Conservation (phyloP, 2,888 invertebrate genomes). For the Caenorhabditis wallacei region DNA sequence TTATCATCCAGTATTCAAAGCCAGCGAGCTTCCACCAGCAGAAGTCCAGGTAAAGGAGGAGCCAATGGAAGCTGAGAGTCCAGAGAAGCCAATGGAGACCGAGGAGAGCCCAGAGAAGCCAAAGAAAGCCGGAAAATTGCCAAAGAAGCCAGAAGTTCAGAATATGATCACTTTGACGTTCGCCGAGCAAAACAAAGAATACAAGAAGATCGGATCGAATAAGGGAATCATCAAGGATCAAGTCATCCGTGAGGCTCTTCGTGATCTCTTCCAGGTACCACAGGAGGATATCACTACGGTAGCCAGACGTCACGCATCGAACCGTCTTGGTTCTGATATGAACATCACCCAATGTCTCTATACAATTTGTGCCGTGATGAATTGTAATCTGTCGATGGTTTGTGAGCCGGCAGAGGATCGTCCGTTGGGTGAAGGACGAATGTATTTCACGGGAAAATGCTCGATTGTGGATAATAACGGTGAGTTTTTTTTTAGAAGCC, state of each 20-base stretch:
- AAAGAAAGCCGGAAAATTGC: neutral
- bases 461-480: conserved; percentile 40
- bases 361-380: conserved; percentile 19
- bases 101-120: neutral
- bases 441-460: conserved; percentile 38
- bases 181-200: conserved; percentile 43
- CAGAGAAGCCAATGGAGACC: neutral
- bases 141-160: neutral
- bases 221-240: conserved; percentile 35
- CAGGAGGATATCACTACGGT: conserved; percentile 55
- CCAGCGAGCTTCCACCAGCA: conserved; percentile 26
- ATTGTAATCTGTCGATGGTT: conserved; percentile 26
- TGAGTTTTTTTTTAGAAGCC: neutral
- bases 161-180: conserved; percentile 51
- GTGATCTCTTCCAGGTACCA: conserved; percentile 60
- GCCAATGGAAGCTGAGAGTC: neutral
- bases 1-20: conserved; percentile 55
- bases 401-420: conserved; percentile 42
- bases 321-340: conserved; percentile 45
- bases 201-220: conserved; percentile 24
- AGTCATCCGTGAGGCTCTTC: conserved; percentile 65
- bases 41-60: neutral
- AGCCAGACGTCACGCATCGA: conserved; percentile 38
- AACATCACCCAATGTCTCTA: conserved; percentile 54
- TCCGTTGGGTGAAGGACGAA: conserved; percentile 42